phyloP scores from a whole-genome alignment of 2,797 vertebrate species.

The Rhincodon typus region DNA sequence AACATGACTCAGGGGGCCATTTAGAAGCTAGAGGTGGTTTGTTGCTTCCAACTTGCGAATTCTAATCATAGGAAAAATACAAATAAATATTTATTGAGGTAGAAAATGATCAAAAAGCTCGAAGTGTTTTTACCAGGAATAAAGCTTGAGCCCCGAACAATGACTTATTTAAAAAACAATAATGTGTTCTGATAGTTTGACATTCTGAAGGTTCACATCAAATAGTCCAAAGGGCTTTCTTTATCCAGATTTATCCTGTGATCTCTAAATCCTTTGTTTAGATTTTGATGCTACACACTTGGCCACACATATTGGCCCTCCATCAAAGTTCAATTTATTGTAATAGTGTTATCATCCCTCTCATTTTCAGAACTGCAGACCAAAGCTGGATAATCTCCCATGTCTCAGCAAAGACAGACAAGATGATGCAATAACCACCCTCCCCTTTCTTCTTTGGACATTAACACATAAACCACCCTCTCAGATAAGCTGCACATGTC shows the following conservation, averaged over 20 bases:
- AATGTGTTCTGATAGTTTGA: not conserved
- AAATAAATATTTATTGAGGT: not conserved
- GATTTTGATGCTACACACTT: not conserved
- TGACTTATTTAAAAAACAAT: not conserved
- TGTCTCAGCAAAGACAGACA: not conserved
- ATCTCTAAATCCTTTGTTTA: not conserved
- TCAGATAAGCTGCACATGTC: too few relatives aligned
- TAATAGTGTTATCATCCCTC: too few relatives aligned
- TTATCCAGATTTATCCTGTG: not conserved
- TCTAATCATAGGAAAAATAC: not conserved
- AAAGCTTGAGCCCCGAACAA: not conserved
- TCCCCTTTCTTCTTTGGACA: too few relatives aligned
- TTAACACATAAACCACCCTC: too few relatives aligned
- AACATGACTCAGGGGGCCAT: not conserved
- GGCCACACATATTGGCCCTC: not conserved
- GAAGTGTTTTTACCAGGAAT: not conserved
- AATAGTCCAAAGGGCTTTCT: not conserved
- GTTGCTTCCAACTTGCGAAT: not conserved
- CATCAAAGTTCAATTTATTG: not conserved
- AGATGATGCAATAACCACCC: too few relatives aligned
- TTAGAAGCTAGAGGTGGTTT: not conserved
- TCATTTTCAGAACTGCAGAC: too few relatives aligned
- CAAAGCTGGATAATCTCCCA: not conserved
- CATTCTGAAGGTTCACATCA: not conserved
- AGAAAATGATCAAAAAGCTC: not conserved